Base-by-base conservation (phyloP, 1,140 invertebrate species). In the Lamellibrachia luymesi region DNA sequence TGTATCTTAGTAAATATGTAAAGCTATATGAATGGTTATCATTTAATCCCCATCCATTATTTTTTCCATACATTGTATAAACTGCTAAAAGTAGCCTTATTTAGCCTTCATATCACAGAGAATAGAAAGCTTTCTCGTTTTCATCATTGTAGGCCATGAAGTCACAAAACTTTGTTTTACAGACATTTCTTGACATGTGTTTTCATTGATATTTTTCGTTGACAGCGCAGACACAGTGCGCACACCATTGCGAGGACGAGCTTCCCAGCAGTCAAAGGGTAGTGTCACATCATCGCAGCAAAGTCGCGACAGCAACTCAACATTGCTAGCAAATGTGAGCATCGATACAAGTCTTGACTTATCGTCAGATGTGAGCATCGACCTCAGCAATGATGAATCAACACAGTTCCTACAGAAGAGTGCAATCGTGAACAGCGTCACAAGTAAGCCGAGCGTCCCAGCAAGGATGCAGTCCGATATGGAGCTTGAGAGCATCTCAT, bases 291-390 rank as follows among this genome's bases (percentile, higher is more conserved):
- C 64, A 80, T 80, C 13, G 7, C 64, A 80, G 64, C 64, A 80
- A 22, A 80, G 64, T 80, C 13, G 17, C 17, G 64, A 80, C 91
- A 91, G 91, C n/a, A 50, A 50, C 22, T 51, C 92, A 13, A 52
- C 50, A 50, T 94, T 96, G 25, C 93, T 95, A 92, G 94, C 94
- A 13, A 96, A 96, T 94, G 95, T 95, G n/a, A 95, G 94, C 92
- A 95, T 96, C 25, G 95, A 96, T 94, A 94, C 94, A 2, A 94
- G 95, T 8, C 89, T 95, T 38, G 94, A 93, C 92, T 22, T 92
- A n/a, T 91, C 91, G 10, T 80, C 64, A 17, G 91, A 93, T 90
- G 80, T 93, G 17, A 93, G 92, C 49, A 6, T 64, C 1, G 92
- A 93, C 8, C 52, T 93, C 17, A 91, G 91, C 27, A n/a, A n/a